Base-by-base conservation (phyloP, 2,888 invertebrate species). In the Xestia ashworthii region DNA sequence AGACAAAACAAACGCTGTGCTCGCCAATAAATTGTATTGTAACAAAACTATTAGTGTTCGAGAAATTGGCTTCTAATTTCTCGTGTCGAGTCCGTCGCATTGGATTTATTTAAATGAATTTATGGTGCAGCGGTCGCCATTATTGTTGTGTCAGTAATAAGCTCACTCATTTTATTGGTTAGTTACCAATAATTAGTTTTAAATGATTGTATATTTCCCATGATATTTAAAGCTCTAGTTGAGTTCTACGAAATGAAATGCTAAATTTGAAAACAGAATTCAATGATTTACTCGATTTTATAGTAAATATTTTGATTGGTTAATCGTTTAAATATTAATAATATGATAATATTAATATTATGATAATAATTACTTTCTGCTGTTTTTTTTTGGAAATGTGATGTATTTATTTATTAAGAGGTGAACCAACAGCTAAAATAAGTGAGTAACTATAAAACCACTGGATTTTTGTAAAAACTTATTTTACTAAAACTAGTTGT, bases 111-210 rank as follows among this genome's bases (percentile, higher is more conserved):
- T 81, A 86, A 86, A 87, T 74, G 50, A 86, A 87, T 89, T 88
- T 88, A 86, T 88, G 65, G 65, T 80, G 68, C 73, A 81, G 74
- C 60, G 72, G 71, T 77, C 79, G 82, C 78, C 69, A 86, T 82
- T 87, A 85, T 87, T 85, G 83, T 89, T 80, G 81, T 81, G 82
- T 83, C 74, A 77, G 88, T 83, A 88, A 89, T 87, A 88, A 88
- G 87, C 79, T 81, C 50, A 41, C 60, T 44, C 38, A 85, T 75
- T 86, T 88, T 84, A 88, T 87, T 82, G 80, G 76, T 72, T 70
- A 53, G 77, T 62, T 62, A 74, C 53, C 48, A 70, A 78, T 85
- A 88, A 85, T 88, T 84, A 85, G 69, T 81, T 77, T 75, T 58
- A 73, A 80, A 86, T 76, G 32, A 32, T 32, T 32, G 67, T 76